phyloP scores from a whole-genome alignment of 2,113 vertebrate genomes.

The Pao palembangensis region DNA sequence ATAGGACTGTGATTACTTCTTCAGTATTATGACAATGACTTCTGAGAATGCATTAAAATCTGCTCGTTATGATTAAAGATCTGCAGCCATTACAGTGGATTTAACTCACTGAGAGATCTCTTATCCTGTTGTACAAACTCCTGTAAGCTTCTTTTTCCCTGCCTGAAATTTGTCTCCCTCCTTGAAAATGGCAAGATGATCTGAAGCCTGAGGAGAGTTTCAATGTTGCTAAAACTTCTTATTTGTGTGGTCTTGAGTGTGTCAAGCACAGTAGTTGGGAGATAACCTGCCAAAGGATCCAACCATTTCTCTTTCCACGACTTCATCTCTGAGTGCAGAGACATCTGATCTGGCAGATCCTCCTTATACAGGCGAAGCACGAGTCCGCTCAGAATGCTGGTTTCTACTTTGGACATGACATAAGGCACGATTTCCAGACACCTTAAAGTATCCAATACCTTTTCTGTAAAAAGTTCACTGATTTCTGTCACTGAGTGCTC shows the following conservation, averaged over 20 bases:
- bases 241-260: slow-evolving; percentile 73
- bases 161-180: slow-evolving; percentile 72
- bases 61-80: slow-evolving; percentile 39
- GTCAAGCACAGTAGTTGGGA: slow-evolving; percentile 72
- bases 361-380: slow-evolving; percentile 70
- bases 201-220: slow-evolving; percentile 74
- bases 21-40: slow-evolving; percentile 36
- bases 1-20: slow-evolving; percentile 34
- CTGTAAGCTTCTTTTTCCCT: slow-evolving; percentile 67
- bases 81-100: slow-evolving; percentile 65
- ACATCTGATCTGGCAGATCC: slow-evolving; percentile 70
- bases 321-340: slow-evolving; percentile 70
- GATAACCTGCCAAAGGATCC: slow-evolving; percentile 62
- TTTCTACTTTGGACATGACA: slow-evolving; percentile 75
- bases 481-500: slow-evolving; percentile 70
- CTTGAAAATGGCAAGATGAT: slow-evolving; percentile 73
- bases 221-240: slow-evolving; percentile 73
- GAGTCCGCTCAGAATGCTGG: slow-evolving; percentile 64
- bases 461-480: slow-evolving; percentile 68
- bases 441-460: slow-evolving; percentile 68
- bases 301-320: slow-evolving; percentile 76
- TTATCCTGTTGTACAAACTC: slow-evolving; percentile 67
- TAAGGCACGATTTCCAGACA: slow-evolving; percentile 82
- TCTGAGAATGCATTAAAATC: slow-evolving; percentile 39
- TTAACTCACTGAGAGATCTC: slow-evolving; percentile 64